phyloP scores from a whole-genome alignment of 2,888 invertebrate genomes.

The Oscheius sp. region DNA sequence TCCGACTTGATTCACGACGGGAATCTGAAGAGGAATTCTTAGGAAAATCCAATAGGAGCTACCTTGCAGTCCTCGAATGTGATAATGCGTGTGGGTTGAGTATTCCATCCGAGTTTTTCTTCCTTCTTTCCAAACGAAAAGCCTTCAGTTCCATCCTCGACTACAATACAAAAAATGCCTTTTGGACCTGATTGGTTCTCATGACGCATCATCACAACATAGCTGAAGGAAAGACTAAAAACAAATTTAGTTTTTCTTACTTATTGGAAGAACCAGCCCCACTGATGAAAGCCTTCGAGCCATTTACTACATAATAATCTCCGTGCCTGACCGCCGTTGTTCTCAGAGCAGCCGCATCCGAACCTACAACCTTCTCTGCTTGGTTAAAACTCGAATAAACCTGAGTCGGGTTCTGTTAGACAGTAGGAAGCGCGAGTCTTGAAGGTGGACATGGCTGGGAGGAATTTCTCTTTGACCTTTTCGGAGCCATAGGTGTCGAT shows the following conservation, averaged over 20 bases:
- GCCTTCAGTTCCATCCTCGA: slow-evolving; percentile 75
- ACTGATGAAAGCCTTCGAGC: slow-evolving; percentile 76
- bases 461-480: slow-evolving; percentile 71
- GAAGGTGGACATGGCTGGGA: slow-evolving; percentile 74
- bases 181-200: slow-evolving; percentile 69
- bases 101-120: slow-evolving; percentile 76
- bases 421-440: slow-evolving; percentile 74
- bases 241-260: too few relatives aligned
- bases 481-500: slow-evolving; percentile 74
- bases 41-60: neutral
- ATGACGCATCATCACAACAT: slow-evolving; percentile 76
- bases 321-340: slow-evolving; percentile 74
- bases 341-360: slow-evolving; percentile 75
- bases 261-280: slow-evolving; percentile 73
- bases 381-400: too few relatives aligned
- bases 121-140: slow-evolving; percentile 76
- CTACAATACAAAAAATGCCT: slow-evolving; percentile 75
- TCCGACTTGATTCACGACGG: slow-evolving; percentile 72
- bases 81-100: slow-evolving; percentile 75
- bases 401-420: slow-evolving; percentile 75
- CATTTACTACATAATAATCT: slow-evolving; percentile 75
- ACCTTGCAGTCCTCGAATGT: slow-evolving; percentile 73
- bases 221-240: slow-evolving; percentile 68
- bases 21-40: slow-evolving; percentile 69
- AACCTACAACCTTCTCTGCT: slow-evolving; percentile 59